These are phyloP conservation scores for Strigops habroptila DNA, from an alignment of 2,113 vertebrate species.

Conservation along the genomic window DNA sequence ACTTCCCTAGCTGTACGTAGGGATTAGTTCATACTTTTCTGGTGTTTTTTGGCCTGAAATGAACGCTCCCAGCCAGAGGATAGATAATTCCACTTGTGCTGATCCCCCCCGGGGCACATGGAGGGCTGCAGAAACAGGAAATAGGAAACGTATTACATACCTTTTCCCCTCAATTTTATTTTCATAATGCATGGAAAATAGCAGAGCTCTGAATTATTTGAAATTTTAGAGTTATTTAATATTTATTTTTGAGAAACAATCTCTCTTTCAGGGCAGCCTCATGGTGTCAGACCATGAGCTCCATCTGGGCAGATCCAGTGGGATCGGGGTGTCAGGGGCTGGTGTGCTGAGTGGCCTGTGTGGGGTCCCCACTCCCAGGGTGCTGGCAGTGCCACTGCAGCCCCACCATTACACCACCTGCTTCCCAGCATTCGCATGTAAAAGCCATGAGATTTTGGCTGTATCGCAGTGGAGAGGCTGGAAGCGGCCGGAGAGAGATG, in stretches of 20 bases:
- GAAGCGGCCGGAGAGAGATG: not conserved
- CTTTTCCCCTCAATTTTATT: slow-evolving; percentile 77
- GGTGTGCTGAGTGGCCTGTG: accelerated
- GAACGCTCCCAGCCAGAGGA: slow-evolving; percentile 71
- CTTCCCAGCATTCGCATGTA: not conserved
- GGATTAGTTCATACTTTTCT: slow-evolving; percentile 76
- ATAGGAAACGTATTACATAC: slow-evolving; percentile 83
- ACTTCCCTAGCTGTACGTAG: slow-evolving; percentile 52
- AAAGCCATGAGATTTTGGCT: accelerated
- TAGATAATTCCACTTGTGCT: slow-evolving; percentile 75
- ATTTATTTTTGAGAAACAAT: slow-evolving; percentile 65
- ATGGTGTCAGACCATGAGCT: not conserved
- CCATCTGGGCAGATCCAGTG: not conserved
- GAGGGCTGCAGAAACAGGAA: slow-evolving; percentile 82
- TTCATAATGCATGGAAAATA: slow-evolving; percentile 70
- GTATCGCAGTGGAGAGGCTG: not conserved
- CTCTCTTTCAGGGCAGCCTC: slow-evolving; percentile 56
- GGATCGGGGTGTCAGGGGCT: accelerated
- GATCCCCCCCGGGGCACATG: slow-evolving; percentile 69
- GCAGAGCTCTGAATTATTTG: slow-evolving; percentile 67
- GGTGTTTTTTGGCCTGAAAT: slow-evolving; percentile 78
- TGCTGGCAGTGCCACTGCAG: accelerated
- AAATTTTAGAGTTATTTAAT: slow-evolving; percentile 68
- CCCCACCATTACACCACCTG: not conserved
- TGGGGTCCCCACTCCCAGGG: accelerated